Evolutionary conservation across 2,113 vertebrate genomes (phyloP).

Genomic region (Erinaceus europaeus): DNA sequence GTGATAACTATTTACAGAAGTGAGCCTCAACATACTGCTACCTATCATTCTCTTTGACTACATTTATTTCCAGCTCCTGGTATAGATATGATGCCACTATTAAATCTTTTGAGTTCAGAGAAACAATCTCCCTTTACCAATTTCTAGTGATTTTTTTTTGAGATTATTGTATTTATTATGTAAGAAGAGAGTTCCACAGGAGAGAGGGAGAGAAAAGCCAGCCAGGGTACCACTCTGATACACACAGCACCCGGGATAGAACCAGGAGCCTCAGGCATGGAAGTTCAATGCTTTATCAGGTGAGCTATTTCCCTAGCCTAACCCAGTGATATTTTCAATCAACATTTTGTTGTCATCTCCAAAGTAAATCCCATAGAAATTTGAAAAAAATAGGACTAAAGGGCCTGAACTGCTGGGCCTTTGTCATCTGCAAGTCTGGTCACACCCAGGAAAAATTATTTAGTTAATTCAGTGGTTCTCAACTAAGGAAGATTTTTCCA

Average conservation of each 20-base stretch:
- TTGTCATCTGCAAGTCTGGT: not conserved
- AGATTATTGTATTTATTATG: no score
- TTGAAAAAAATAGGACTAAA: not conserved
- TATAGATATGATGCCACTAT: not conserved
- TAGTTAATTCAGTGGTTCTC: constrained; percentile 9
- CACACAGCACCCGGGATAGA: no score
- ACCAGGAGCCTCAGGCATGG: no score
- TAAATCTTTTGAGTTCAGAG: not conserved
- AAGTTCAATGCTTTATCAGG: no score
- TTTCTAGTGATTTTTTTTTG: no score
- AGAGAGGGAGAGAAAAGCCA: no score
- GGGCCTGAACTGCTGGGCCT: not conserved
- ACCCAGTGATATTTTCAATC: constrained; percentile 25
- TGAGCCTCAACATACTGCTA: not conserved
- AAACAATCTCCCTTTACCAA: not conserved
- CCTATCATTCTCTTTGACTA: not conserved
- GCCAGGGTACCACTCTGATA: no score
- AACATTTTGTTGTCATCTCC: constrained; percentile 22
- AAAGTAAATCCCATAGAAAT: constrained; percentile 5
- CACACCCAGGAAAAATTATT: not conserved
- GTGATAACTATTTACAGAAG: constrained; percentile 21
- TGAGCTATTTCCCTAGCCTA: not conserved
- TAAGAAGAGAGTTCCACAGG: no score
- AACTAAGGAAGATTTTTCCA: not conserved
- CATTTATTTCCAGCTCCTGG: not conserved